Conservation (phyloP, 1,140 invertebrate genomes). For the Zaprionus lachaisei region DNA sequence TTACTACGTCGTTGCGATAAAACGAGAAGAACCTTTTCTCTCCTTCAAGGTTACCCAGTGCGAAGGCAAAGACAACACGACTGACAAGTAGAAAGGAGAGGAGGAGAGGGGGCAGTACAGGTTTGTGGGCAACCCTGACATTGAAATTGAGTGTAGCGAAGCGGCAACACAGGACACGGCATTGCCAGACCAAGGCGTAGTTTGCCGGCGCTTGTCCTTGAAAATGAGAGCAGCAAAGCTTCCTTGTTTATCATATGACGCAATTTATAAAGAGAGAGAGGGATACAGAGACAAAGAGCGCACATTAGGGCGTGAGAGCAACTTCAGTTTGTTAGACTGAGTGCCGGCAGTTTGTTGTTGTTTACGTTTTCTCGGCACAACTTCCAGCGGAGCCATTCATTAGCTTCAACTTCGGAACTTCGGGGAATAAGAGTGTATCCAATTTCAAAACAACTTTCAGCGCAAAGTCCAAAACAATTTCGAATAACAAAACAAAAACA, state of each 20-base stretch:
- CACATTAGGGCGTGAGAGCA: constrained; percentile 1
- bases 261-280: constrained; percentile 36
- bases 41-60: constrained; percentile 71
- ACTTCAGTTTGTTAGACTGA: constrained; percentile 30
- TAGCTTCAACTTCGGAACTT: constrained; percentile 23
- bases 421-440: constrained; percentile 29
- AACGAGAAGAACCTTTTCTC: constrained; percentile 35
- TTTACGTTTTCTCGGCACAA: constrained; percentile 59
- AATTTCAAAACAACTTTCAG: constrained; percentile 66
- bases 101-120: constrained; percentile 40
- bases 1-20: constrained; percentile 52
- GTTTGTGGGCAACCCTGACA: constrained; percentile 68
- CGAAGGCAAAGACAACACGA: constrained; percentile 22
- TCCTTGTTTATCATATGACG: constrained; percentile 51
- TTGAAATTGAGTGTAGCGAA: constrained; percentile 63
- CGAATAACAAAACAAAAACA: constrained; percentile 11
- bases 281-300: neutral
- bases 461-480: constrained; percentile 1
- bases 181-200: constrained; percentile 44
- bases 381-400: constrained; percentile 43
- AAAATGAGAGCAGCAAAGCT: constrained; percentile 30
- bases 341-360: constrained; percentile 51
- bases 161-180: constrained; percentile 34
- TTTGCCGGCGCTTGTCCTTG: constrained; percentile 50
- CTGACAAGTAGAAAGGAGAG: neutral